These are phyloP conservation scores for Conistra vaccinii DNA, from an alignment of 2,888 invertebrate species.

Conservation along the genomic window DNA sequence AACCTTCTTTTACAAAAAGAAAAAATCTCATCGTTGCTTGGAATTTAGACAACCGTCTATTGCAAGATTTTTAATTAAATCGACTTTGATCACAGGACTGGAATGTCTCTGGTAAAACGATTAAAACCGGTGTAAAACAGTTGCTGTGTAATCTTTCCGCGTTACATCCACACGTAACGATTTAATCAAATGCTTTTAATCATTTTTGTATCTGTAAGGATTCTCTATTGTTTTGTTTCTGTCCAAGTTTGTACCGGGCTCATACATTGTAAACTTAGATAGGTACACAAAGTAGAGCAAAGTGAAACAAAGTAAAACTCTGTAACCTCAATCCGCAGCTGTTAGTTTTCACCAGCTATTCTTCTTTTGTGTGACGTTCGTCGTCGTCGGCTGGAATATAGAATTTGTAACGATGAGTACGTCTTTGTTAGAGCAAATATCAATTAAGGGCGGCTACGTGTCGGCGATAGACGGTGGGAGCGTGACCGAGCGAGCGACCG, in stretches of 20 bases:
- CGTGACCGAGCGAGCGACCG: slow-evolving; percentile 69
- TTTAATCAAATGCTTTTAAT: slow-evolving; percentile 66
- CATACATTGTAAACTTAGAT: slow-evolving; percentile 14
- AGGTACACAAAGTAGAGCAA: slow-evolving; percentile 45
- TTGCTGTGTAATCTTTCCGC: slow-evolving; percentile 78
- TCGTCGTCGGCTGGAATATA: slow-evolving; percentile 65
- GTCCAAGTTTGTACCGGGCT: slow-evolving; percentile 13
- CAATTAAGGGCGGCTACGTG: slow-evolving; percentile 84
- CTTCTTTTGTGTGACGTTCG: slow-evolving; percentile 43
- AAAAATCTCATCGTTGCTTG: slow-evolving; percentile 81
- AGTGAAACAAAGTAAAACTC: slow-evolving; percentile 48
- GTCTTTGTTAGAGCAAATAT: slow-evolving; percentile 84
- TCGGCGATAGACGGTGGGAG: slow-evolving; percentile 73
- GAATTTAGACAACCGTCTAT: slow-evolving; percentile 87
- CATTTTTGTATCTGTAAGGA: slow-evolving; percentile 51
- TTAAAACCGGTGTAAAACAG: slow-evolving; percentile 84
- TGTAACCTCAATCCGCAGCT: slow-evolving; percentile 48
- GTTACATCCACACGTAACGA: slow-evolving; percentile 69
- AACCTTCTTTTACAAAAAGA: slow-evolving; percentile 78
- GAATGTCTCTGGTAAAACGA: slow-evolving; percentile 87
- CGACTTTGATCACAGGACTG: slow-evolving; percentile 86
- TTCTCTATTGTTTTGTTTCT: slow-evolving; percentile 33
- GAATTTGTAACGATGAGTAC: slow-evolving; percentile 76
- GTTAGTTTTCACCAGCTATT: slow-evolving; percentile 47
- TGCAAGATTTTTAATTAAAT: slow-evolving; percentile 89